phyloP scores from a whole-genome alignment of 2,888 invertebrate species.

The Mythimna impura region DNA sequence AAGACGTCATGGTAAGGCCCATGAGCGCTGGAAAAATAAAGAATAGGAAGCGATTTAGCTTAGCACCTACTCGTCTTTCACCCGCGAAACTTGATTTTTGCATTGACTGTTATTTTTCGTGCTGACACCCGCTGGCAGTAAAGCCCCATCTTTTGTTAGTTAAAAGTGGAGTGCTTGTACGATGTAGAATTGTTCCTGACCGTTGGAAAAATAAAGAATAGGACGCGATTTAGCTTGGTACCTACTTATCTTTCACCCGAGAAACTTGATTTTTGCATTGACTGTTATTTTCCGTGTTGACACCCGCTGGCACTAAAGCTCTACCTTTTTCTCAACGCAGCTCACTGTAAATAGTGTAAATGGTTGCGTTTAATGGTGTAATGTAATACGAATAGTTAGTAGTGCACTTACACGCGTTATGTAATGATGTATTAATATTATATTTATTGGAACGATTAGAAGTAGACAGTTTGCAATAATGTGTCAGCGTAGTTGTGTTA shows the following conservation, averaged over 20 bases:
- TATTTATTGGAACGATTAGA: slow-evolving; percentile 72
- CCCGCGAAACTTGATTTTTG: too few relatives aligned
- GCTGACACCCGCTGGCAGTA: neutral
- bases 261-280: neutral
- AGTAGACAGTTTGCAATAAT: slow-evolving; percentile 79
- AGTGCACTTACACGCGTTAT: slow-evolving; percentile 48
- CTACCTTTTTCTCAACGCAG: neutral
- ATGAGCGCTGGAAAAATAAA: too few relatives aligned
- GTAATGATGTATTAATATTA: slow-evolving; percentile 68
- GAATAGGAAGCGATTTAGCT: too few relatives aligned
- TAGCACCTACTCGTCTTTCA: too few relatives aligned
- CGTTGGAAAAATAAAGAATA: too few relatives aligned
- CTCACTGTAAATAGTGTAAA: slow-evolving; percentile 63
- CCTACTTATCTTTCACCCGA: too few relatives aligned
- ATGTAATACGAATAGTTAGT: slow-evolving; percentile 6
- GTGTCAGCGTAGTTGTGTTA: slow-evolving; percentile 73
- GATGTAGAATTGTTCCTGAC: too few relatives aligned
- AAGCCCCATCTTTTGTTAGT: neutral
- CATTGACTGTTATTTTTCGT: neutral
- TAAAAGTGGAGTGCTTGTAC: too few relatives aligned
- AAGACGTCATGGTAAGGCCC: too few relatives aligned
- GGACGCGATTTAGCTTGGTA: too few relatives aligned
- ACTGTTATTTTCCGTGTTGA: neutral
- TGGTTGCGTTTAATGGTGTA: slow-evolving; percentile 32
- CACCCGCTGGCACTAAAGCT: neutral